Percentiles rank a stretch among this genome's conserved stretches.
phyloP scores from a whole-genome alignment of 2,113 vertebrate genomes.

The Lipophrys pholis region DNA sequence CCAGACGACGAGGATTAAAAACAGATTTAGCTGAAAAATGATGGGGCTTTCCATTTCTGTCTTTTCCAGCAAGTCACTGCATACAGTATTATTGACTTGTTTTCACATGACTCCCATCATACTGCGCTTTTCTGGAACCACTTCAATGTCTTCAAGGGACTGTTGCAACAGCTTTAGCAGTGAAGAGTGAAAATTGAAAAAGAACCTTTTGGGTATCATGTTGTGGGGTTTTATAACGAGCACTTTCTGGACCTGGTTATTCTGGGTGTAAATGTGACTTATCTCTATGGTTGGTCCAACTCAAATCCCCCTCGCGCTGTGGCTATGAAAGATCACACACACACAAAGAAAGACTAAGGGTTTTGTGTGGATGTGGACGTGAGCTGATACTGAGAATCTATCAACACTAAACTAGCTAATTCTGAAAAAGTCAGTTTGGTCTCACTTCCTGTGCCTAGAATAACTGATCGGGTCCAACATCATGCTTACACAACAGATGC shows the following conservation, averaged over 20 bases:
- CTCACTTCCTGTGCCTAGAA: too few species aligned
- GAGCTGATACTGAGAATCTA: background rate
- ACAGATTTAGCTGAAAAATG: slow-evolving; percentile 59
- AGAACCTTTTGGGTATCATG: slow-evolving; percentile 23
- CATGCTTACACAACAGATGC: background rate
- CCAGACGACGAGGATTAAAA: slow-evolving; percentile 68
- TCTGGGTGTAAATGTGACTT: slow-evolving; percentile 52
- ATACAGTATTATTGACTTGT: slow-evolving; percentile 39
- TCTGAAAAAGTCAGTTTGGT: background rate
- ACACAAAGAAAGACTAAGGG: background rate
- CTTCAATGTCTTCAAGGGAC: slow-evolving; percentile 13
- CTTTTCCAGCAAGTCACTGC: slow-evolving; percentile 49
- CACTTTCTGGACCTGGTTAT: slow-evolving; percentile 61
- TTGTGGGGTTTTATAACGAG: slow-evolving; percentile 45
- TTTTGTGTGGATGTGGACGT: background rate
- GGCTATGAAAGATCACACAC: slow-evolving; percentile 49
- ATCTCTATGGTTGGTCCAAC: slow-evolving; percentile 54
- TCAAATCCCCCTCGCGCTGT: slow-evolving; percentile 39
- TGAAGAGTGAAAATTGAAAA: slow-evolving; percentile 44
- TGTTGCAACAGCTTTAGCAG: slow-evolving; percentile 17
- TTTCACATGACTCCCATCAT: slow-evolving; percentile 34
- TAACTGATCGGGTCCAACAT: background rate
- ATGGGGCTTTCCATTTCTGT: slow-evolving; percentile 47
- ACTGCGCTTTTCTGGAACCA: background rate
- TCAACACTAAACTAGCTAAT: background rate